Conservation (phyloP, 2,888 invertebrate genomes). For the Nasonia oneida region DNA sequence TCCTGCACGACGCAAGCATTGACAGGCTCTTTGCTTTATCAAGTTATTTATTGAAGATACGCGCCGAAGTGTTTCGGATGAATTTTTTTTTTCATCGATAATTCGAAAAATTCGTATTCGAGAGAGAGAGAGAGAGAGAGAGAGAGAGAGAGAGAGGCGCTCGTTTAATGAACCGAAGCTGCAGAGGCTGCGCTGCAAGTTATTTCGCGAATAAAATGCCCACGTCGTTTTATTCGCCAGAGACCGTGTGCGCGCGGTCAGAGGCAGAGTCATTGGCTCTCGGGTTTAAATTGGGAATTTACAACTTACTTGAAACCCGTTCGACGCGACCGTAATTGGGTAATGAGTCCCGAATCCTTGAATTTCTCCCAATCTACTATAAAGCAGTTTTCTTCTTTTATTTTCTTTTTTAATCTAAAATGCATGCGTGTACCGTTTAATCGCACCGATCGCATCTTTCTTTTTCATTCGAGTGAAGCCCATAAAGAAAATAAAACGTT, state of each 20-base stretch:
- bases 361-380: not conserved
- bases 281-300: slow-evolving; percentile 59
- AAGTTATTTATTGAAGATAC: slow-evolving; percentile 58
- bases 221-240: slow-evolving; percentile 37
- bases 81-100: slow-evolving; percentile 47
- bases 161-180: slow-evolving; percentile 36
- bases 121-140: not conserved
- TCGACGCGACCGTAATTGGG: slow-evolving; percentile 42
- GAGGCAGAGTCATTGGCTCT: slow-evolving; percentile 41
- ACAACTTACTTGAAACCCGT: slow-evolving; percentile 53
- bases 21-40: slow-evolving; percentile 57
- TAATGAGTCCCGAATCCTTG: slow-evolving; percentile 46
- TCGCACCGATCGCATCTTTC: not conserved
- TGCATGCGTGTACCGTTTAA: not conserved
- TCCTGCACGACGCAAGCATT: slow-evolving; percentile 36
- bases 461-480: not conserved
- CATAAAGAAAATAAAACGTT: not conserved
- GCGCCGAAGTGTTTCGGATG: slow-evolving; percentile 20
- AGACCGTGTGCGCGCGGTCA: not conserved
- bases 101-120: slow-evolving; percentile 21
- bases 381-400: not conserved
- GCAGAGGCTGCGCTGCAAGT: slow-evolving; percentile 7
- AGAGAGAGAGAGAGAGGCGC: not conserved
- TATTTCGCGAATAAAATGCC: slow-evolving; percentile 52
- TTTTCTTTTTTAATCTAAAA: not conserved